A percentile compares a stretch with the other conserved stretches of the same genome.
These are phyloP conservation scores for Oithona nana DNA, from an alignment of 2,888 invertebrate species.

Conservation along the genomic window DNA sequence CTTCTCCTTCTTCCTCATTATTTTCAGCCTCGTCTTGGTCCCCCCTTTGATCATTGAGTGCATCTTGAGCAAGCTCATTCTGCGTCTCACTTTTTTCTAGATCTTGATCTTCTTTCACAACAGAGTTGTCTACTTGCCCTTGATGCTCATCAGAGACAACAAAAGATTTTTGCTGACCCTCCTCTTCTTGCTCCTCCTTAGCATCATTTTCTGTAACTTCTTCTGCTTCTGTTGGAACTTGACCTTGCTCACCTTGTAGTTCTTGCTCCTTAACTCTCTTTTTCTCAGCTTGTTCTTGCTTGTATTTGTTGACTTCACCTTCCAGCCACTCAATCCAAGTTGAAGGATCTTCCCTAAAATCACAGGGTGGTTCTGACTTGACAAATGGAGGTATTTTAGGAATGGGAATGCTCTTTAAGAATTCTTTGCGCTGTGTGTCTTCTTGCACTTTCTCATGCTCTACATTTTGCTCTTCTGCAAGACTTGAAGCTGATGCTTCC, in stretches of 20 bases:
- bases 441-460: background rate
- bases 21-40: background rate
- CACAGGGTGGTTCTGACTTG: background rate
- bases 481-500: no score
- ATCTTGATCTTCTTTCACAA: background rate
- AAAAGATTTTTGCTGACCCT: background rate
- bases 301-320: background rate
- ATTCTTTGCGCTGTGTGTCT: background rate
- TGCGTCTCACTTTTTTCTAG: background rate
- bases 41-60: background rate
- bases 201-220: background rate
- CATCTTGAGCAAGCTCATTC: background rate
- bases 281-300: background rate
- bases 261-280: no score
- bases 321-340: constrained; percentile 7
- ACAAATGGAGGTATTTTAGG: constrained; percentile 3
- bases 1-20: background rate
- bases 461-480: background rate
- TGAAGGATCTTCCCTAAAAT: background rate
- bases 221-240: background rate
- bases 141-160: background rate
- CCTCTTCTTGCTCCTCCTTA: background rate
- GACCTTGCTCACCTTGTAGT: no score
- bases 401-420: background rate
- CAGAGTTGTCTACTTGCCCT: background rate